A percentile compares a stretch with the other conserved stretches of the same genome.
Conservation (phyloP, 2,797 vertebrate genomes). For the Streptopelia turtur region DNA sequence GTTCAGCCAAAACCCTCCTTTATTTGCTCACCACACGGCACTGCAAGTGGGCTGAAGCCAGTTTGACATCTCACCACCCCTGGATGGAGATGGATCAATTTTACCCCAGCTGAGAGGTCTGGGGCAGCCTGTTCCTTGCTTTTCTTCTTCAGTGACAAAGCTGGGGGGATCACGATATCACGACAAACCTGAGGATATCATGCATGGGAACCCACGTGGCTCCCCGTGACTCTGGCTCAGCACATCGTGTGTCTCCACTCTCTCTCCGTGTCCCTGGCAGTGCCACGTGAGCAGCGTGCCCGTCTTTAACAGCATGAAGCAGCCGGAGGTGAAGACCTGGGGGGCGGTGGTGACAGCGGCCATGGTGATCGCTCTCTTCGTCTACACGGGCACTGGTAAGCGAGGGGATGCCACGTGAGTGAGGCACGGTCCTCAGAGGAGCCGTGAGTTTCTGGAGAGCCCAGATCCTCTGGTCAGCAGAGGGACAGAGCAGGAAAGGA, state of each 20-base stretch:
- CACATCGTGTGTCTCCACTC: rapidly evolving
- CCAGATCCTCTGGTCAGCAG: not conserved
- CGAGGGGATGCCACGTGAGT: rapidly evolving
- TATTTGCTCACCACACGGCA: rapidly evolving
- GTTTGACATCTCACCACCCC: not conserved
- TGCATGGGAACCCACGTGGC: rapidly evolving
- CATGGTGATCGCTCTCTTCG: constrained; percentile 93
- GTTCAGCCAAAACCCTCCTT: not conserved
- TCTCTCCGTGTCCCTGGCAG: constrained; percentile 70
- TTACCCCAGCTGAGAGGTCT: not conserved
- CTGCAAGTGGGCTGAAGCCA: not conserved
- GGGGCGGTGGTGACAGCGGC: constrained; percentile 89
- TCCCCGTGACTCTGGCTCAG: not conserved
- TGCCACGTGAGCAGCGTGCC: constrained; percentile 97
- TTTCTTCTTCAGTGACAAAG: not conserved
- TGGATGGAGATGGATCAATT: not conserved
- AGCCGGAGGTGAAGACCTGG: constrained; percentile 88
- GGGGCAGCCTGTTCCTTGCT: not conserved
- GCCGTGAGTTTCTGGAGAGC: not conserved
- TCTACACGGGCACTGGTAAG: constrained; percentile 96
- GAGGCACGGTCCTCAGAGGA: not conserved
- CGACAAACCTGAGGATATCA: rapidly evolving
- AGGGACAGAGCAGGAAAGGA: not conserved
- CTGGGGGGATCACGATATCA: not conserved
- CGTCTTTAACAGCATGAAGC: constrained; percentile 95